phyloP scores from a whole-genome alignment of 2,888 invertebrate species.

The Notodonta ziczac region DNA sequence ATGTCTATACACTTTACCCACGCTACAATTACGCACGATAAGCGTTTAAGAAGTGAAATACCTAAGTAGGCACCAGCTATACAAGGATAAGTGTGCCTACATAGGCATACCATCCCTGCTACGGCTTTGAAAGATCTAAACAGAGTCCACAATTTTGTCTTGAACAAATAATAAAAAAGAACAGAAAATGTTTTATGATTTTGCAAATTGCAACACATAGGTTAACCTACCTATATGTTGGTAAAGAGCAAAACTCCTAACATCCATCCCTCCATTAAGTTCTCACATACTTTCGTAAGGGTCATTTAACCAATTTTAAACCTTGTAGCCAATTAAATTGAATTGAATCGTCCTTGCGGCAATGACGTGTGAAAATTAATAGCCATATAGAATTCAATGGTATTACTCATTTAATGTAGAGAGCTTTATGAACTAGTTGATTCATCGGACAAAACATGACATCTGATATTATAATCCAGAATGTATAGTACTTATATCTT shows the following conservation, averaged over 20 bases:
- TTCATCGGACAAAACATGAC: too few relatives aligned
- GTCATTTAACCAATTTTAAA: slow-evolving; percentile 24
- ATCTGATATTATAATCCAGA: too few relatives aligned
- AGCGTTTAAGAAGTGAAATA: slow-evolving; percentile 20
- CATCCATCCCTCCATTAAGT: background rate
- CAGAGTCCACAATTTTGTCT: too few relatives aligned
- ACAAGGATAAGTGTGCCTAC: background rate
- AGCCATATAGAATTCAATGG: slow-evolving; percentile 17
- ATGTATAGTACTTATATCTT: too few relatives aligned
- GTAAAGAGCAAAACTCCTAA: too few relatives aligned
- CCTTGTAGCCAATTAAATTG: slow-evolving; percentile 24
- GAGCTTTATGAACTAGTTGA: background rate
- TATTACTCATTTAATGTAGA: background rate
- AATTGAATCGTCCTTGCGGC: slow-evolving; percentile 36
- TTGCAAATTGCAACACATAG: too few relatives aligned
- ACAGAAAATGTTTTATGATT: too few relatives aligned
- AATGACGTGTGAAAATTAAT: slow-evolving; percentile 30
- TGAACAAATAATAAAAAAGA: too few relatives aligned
- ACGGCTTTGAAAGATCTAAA: background rate
- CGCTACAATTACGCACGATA: slow-evolving; percentile 28
- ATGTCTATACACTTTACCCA: slow-evolving; percentile 25
- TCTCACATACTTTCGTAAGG: slow-evolving; percentile 13
- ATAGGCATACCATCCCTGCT: background rate
- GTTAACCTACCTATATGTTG: too few relatives aligned
- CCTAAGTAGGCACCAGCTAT: slow-evolving; percentile 3